Conservation (phyloP, 2,113 vertebrate genomes). For the Solea senegalensis region DNA sequence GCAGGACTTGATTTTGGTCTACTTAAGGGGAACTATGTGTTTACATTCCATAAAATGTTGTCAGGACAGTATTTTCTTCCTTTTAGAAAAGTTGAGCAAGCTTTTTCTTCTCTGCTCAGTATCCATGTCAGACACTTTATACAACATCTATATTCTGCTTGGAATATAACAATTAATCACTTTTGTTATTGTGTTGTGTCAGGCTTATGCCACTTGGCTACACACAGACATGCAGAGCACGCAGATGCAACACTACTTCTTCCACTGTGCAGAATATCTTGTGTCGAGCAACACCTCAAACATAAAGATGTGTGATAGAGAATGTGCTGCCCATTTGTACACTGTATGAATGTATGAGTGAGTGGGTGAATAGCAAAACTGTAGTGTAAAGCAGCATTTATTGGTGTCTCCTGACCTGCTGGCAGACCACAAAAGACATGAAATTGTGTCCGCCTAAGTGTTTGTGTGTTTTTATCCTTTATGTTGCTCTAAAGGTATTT, state of each 20-base stretch:
- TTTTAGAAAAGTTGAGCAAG: neutral
- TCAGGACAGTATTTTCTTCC: constrained; percentile 17
- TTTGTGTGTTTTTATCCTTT: constrained; percentile 2
- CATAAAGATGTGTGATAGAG: constrained; percentile 8
- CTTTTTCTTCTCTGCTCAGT: neutral
- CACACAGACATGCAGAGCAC: constrained; percentile 24
- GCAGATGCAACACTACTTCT: constrained; percentile 17
- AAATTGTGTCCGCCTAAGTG: too few species aligned
- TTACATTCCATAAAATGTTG: constrained; percentile 14
- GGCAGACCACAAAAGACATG: constrained; percentile 2
- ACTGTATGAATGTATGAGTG: too few species aligned
- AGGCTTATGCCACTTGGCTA: too few species aligned
- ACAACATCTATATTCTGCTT: constrained; percentile 13
- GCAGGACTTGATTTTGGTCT: constrained; percentile 19
- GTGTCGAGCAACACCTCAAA: neutral
- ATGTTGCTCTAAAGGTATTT: constrained; percentile 43
- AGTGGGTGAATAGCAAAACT: too few species aligned
- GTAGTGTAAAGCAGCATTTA: too few species aligned
- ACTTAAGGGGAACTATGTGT: constrained; percentile 22
- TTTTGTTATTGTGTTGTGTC: neutral
- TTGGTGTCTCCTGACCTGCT: constrained; percentile 15
- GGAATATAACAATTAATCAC: neutral
- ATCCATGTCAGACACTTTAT: neutral
- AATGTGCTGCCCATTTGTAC: neutral
- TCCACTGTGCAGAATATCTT: constrained; percentile 24